Evolutionary conservation across 2,113 vertebrate genomes (phyloP).

Genomic region (Triplophysa dalaica): DNA sequence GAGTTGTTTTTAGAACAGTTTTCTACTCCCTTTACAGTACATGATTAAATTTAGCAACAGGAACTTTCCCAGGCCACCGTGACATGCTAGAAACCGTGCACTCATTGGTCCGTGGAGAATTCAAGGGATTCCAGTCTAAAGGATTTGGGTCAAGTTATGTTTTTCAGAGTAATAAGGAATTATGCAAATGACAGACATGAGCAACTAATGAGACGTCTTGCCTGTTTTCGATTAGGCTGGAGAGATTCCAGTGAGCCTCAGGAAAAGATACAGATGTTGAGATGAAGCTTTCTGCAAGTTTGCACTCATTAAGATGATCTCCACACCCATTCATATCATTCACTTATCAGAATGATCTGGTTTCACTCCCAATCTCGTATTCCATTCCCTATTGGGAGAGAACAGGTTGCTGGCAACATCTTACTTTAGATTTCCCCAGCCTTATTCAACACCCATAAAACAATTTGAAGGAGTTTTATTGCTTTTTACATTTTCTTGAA

Average conservation of each 20-base stretch:
- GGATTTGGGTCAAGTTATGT: conserved; percentile 10
- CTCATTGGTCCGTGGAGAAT: conserved; percentile 23
- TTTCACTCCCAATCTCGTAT: conserved; percentile 44
- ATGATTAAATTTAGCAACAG: conserved; percentile 50
- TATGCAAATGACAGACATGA: background rate
- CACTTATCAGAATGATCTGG: background rate
- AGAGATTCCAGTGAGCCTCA: conserved; percentile 51
- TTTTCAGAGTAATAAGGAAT: background rate
- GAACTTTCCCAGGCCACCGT: conserved; percentile 57
- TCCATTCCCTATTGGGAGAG: background rate
- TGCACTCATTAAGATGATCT: conserved; percentile 11
- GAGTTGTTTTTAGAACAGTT: conserved; percentile 49
- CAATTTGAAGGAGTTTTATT: too few species aligned
- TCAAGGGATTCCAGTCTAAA: background rate
- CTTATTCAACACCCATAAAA: too few species aligned
- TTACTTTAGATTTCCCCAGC: too few species aligned
- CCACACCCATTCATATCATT: background rate
- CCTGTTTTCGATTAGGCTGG: conserved; percentile 41
- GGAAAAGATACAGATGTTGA: conserved; percentile 40
- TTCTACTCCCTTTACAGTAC: conserved; percentile 48
- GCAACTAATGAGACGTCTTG: conserved; percentile 46
- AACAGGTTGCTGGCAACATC: background rate
- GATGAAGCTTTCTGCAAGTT: conserved; percentile 22
- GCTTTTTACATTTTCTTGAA: too few species aligned
- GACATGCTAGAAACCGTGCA: background rate